Base-by-base conservation (phyloP, 2,888 invertebrate genomes). In the Sarcophaga rosellei region DNA sequence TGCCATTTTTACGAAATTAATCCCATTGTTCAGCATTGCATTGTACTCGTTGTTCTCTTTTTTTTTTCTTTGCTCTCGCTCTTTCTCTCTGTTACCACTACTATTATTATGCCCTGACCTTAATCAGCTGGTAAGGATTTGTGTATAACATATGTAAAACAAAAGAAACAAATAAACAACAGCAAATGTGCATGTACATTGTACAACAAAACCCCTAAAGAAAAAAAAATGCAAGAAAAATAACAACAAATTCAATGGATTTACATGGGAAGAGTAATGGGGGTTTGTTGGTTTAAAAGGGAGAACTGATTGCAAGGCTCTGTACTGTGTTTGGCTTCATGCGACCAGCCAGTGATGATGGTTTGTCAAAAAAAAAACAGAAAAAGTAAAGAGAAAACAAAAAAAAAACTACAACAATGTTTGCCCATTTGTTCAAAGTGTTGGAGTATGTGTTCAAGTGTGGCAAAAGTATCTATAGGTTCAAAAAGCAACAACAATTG, bases 101-200 rank as follows among this genome's bases (percentile, higher is more conserved):
- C 35, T 35, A 35, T 57, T 59, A 23, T 21, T 44, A 59, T 73
- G 59, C 59, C 23, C 65, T 80, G 80, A 74, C 73, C 68, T 80
- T 80, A 74, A 80, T 80, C 80, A 80, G 80, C 80, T 80, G 80
- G 45, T 66, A 66, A 69, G 69, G 63, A 76, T 81, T 63, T 76
- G 61, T 81, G 62, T 81, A 76, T 70, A 76, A 70, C 53, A 73
- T 65, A 25, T 66, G 44, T 57, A 53, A 11, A 25, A 25, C 12
- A 25, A 65, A 47, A 47, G 17, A 68, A 44, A 57, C 10, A 68
- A 47, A 68, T 11, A 15, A 66, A 45, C 68, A 47, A 45, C 6
- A 68, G 45, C 20, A 68, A 21, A 68, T 8, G 21, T 53, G 23
- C 53, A 53, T 53, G 53, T 61, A 44, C n/a, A 10, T 6, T 53